A percentile compares a stretch with the other conserved stretches of the same genome.
These are phyloP conservation scores for Phengaris alcon DNA, from an alignment of 2,888 invertebrate genomes.

Conservation along the genomic window DNA sequence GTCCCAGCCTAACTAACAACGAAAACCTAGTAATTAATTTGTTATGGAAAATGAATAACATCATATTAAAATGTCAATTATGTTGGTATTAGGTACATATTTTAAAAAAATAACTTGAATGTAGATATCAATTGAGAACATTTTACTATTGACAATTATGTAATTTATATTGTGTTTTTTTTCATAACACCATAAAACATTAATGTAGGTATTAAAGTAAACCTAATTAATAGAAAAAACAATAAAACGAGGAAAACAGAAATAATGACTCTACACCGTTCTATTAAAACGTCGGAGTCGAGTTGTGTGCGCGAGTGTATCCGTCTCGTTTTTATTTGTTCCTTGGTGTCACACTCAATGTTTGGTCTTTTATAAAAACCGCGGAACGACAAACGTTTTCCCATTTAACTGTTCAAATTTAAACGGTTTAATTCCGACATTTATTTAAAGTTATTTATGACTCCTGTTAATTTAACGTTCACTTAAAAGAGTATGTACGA, in stretches of 20 bases:
- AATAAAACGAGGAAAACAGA: neutral
- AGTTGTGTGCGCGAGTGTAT: constrained; percentile 45
- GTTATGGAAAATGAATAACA: too few relatives aligned
- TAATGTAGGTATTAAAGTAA: neutral
- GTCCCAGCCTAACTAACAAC: too few relatives aligned
- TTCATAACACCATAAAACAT: too few relatives aligned
- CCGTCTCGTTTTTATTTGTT: constrained; percentile 60
- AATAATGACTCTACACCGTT: neutral
- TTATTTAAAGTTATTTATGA: constrained; percentile 28
- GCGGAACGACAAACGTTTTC: constrained; percentile 47
- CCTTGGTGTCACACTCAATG: constrained; percentile 53
- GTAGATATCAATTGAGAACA: too few relatives aligned
- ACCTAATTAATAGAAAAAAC: neutral
- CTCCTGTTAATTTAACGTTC: constrained; percentile 6
- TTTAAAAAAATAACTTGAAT: too few relatives aligned
- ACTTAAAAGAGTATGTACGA: neutral
- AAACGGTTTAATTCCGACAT: constrained; percentile 33
- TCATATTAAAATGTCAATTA: too few relatives aligned
- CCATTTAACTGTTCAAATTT: constrained; percentile 30
- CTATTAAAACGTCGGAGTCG: neutral
- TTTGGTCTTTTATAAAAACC: constrained; percentile 52
- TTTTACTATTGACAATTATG: too few relatives aligned
- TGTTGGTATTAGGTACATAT: too few relatives aligned
- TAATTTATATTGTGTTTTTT: neutral
- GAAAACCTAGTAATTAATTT: too few relatives aligned